phyloP scores from a whole-genome alignment of 2,888 invertebrate species.

The Tenthredo mesomela region DNA sequence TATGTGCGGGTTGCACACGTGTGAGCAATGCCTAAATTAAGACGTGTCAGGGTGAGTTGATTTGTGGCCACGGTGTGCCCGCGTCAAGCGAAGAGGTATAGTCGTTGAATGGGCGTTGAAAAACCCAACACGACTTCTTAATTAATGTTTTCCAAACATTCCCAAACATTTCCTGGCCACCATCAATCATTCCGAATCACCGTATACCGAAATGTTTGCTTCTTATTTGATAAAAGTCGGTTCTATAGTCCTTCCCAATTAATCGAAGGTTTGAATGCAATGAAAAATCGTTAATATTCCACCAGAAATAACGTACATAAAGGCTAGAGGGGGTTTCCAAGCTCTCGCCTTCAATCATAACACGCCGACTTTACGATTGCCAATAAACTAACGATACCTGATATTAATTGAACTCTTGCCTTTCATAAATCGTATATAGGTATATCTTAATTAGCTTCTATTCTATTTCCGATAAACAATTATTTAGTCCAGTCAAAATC shows the following conservation, averaged over 20 bases:
- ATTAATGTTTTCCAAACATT: constrained; percentile 68
- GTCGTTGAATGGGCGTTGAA: constrained; percentile 60
- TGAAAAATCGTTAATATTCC: constrained; percentile 17
- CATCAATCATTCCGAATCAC: constrained; percentile 62
- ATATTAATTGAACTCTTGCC: constrained; percentile 7
- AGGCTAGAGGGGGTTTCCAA: not conserved
- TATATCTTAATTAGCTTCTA: not conserved
- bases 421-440: not conserved
- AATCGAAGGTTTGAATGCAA: constrained; percentile 26
- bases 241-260: not conserved
- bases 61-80: constrained; percentile 59
- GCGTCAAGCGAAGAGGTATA: constrained; percentile 48
- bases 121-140: constrained; percentile 66
- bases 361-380: not conserved
- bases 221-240: constrained; percentile 23
- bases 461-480: not conserved
- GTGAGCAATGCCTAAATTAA: constrained; percentile 67
- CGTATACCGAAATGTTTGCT: constrained; percentile 14
- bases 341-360: not conserved
- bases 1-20: constrained; percentile 53
- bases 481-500: too few species aligned
- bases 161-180: constrained; percentile 55
- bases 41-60: constrained; percentile 68
- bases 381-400: constrained; percentile 27
- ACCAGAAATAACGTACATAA: not conserved